phyloP scores from a whole-genome alignment of 2,888 invertebrate genomes.

The Erebia epiphron region DNA sequence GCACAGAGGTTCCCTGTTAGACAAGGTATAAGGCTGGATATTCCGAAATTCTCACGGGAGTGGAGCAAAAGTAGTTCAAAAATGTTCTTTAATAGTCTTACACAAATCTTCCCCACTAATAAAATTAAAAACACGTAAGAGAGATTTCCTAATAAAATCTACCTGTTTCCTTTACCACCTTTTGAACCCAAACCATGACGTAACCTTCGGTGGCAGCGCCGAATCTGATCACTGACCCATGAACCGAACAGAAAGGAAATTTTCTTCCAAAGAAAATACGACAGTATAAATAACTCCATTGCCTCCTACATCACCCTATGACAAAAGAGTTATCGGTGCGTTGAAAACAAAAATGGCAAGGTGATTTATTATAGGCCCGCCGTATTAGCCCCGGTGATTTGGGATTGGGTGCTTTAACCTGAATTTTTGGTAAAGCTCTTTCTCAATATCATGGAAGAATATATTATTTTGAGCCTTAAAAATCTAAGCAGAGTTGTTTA shows the following conservation, averaged over 20 bases:
- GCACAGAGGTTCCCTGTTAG: too few species aligned
- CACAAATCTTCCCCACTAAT: too few species aligned
- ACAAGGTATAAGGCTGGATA: too few species aligned
- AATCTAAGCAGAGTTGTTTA: too few species aligned
- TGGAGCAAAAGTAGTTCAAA: too few species aligned
- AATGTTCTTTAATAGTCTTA: too few species aligned
- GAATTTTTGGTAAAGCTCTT: slow-evolving; percentile 7
- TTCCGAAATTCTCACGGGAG: too few species aligned
- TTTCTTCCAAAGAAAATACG: slow-evolving; percentile 80
- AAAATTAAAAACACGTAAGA: not conserved
- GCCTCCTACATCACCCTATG: slow-evolving; percentile 81
- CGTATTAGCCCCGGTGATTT: slow-evolving; percentile 67
- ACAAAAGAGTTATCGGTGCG: slow-evolving; percentile 84
- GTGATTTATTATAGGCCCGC: slow-evolving; percentile 71
- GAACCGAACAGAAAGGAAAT: slow-evolving; percentile 82
- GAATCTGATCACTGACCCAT: slow-evolving; percentile 82
- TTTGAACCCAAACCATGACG: slow-evolving; percentile 14
- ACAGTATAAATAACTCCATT: slow-evolving; percentile 82
- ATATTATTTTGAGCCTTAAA: too few species aligned
- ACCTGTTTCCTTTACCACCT: slow-evolving; percentile 23
- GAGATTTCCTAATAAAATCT: not conserved
- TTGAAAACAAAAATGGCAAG: slow-evolving; percentile 82
- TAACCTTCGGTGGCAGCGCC: slow-evolving; percentile 54
- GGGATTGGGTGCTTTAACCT: slow-evolving; percentile 33
- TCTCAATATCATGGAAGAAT: not conserved